Base-by-base conservation (phyloP, 1,140 invertebrate species). In the Harpegnathos saltator region DNA sequence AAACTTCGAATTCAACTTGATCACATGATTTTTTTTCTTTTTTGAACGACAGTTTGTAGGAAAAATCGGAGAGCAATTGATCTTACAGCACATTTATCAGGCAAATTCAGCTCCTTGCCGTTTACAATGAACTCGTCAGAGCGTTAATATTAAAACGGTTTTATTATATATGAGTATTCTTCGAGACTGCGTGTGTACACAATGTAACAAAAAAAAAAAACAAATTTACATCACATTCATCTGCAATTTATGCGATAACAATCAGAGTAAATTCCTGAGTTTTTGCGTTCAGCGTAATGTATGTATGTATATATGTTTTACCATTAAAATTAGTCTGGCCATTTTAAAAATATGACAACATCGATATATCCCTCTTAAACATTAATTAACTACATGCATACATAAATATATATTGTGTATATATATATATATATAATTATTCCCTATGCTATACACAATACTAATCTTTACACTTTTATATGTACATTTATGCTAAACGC, bases 321-420 rank as follows among this genome's bases (percentile, higher is more conserved):
- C 9, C 33, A 44, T 82, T 61, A 59, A 63, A 83, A 83, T 50
- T 75, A 78, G 72, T 86, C 50, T 81, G 80, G 80, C 80, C 78
- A 83, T 58, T 72, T 88, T 75, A 81, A 78, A 85, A 88, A 84
- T 59, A 81, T 85, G 85, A 88, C 48, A 83, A 89, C 78, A 38
- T 72, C 48, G 78, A 62, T 83, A 83, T 73, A 82, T 59, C 61
- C 29, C 68, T 65, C 68, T 85, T 85, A 71, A 84, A 85, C 54
- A 58, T 88, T 83, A 85, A 88, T 82, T 71, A 84, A 75, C 80
- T 88, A 84, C 61, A 59, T 88, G 84, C 75, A 86, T 85, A 75
- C 82, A 88, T 86, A 89, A 88, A 89, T 89, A 88, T 44, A 88
- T 86, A 89, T 86, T 89, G 86, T 88, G 82, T 61, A 59, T 88